Evolutionary conservation across 2,888 invertebrate genomes (phyloP).

Genomic region (Malacosoma neustria): DNA sequence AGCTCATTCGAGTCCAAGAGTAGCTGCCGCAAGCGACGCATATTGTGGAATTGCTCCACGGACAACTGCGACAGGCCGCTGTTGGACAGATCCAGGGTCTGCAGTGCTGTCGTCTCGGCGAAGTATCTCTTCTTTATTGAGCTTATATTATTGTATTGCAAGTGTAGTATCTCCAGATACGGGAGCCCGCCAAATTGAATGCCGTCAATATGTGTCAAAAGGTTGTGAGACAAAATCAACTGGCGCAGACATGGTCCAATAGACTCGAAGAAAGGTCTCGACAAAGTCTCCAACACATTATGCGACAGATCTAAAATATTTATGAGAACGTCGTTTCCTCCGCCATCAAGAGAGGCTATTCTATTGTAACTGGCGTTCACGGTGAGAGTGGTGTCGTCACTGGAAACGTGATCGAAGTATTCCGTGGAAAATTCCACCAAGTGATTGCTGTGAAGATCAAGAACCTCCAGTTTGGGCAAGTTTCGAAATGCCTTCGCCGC

Average conservation of each 20-base stretch:
- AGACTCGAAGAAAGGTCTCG: slow-evolving; percentile 73
- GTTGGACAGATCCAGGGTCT: slow-evolving; percentile 36
- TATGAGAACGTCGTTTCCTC: slow-evolving; percentile 53
- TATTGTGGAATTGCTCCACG: slow-evolving; percentile 55
- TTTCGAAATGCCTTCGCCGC: slow-evolving; percentile 80
- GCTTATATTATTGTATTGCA: slow-evolving; percentile 80
- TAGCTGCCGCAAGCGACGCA: slow-evolving; percentile 79
- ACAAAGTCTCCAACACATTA: slow-evolving; percentile 75
- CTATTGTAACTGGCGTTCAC: slow-evolving; percentile 83
- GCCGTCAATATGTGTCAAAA: slow-evolving; percentile 51
- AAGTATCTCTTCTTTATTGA: slow-evolving; percentile 81
- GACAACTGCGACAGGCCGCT: slow-evolving; percentile 32
- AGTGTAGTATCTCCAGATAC: slow-evolving; percentile 54
- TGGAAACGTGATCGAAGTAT: slow-evolving; percentile 78
- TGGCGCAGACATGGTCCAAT: slow-evolving; percentile 30
- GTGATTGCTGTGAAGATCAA: slow-evolving; percentile 85
- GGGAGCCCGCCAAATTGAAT: slow-evolving; percentile 28
- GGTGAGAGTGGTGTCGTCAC: slow-evolving; percentile 72
- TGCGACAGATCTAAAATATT: slow-evolving; percentile 78
- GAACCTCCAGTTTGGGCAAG: slow-evolving; percentile 78
- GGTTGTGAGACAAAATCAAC: slow-evolving; percentile 76
- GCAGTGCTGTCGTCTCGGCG: slow-evolving; percentile 44
- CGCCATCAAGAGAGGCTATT: slow-evolving; percentile 43
- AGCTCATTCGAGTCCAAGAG: slow-evolving; percentile 80
- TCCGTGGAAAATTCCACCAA: slow-evolving; percentile 77